phyloP scores from a whole-genome alignment of 2,113 vertebrate species.

The Anoplopoma fimbria region DNA sequence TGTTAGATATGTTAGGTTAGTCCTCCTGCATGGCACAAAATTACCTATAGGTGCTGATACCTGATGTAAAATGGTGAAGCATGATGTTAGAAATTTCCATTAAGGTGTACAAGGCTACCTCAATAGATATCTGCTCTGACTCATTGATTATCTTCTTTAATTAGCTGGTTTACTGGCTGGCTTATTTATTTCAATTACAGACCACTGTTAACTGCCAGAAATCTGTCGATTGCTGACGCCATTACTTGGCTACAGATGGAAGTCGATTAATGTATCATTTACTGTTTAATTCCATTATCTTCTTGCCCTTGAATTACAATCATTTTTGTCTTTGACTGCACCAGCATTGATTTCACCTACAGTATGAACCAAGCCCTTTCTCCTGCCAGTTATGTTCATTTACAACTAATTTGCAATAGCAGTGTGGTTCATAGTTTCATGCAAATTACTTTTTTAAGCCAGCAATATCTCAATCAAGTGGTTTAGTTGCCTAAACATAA shows the following conservation, averaged over 20 bases:
- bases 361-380: neutral
- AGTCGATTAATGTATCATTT: conserved; percentile 39
- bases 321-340: conserved; percentile 18
- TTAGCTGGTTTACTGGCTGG: conserved; percentile 33
- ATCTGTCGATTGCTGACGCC: conserved; percentile 37
- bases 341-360: conserved; percentile 28
- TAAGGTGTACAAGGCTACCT: conserved; percentile 29
- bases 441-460: neutral
- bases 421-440: neutral
- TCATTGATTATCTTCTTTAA: conserved; percentile 39
- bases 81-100: conserved; percentile 29
- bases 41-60: conserved; percentile 5
- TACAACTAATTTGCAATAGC: neutral
- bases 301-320: conserved; percentile 37
- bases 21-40: conserved; percentile 14
- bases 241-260: conserved; percentile 35
- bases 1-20: conserved; percentile 20
- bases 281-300: conserved; percentile 48
- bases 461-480: neutral
- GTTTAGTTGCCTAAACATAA: neutral
- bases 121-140: conserved; percentile 43
- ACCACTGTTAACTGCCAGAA: conserved; percentile 27
- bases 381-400: conserved; percentile 1
- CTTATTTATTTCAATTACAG: conserved; percentile 54
- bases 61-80: conserved; percentile 4